Percentiles rank a stretch among this genome's conserved stretches.
These are phyloP conservation scores for Drosophila testacea DNA, from an alignment of 2,888 invertebrate species.

Conservation along the genomic window DNA sequence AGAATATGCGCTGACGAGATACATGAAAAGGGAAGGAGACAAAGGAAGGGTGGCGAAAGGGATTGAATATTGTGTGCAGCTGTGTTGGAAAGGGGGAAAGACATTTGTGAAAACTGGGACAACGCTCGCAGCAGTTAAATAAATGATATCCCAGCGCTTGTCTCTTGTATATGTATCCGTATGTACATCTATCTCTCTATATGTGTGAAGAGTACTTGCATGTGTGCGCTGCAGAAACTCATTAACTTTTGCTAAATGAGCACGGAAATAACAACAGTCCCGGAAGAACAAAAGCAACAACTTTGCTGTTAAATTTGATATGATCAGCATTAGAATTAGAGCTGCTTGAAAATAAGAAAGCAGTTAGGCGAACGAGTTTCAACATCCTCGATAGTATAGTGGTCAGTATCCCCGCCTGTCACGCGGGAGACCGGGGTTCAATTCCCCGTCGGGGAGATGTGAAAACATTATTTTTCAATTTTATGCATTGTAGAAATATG, in stretches of 20 bases:
- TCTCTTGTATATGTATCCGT: conserved; percentile 17
- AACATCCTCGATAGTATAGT: conserved; percentile 71
- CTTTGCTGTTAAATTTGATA: conserved; percentile 38
- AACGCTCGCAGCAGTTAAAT: conserved; percentile 68
- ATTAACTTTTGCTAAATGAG: conserved; percentile 62
- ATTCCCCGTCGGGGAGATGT: conserved; percentile 62
- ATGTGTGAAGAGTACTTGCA: conserved; percentile 8
- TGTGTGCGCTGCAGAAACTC: conserved; percentile 50
- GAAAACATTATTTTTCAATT: not conserved
- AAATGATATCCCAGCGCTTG: conserved; percentile 55
- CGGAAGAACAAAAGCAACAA: conserved; percentile 40
- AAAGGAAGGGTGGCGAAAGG: not conserved
- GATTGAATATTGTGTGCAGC: not conserved
- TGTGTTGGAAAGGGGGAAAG: not conserved
- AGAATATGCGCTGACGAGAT: conserved; percentile 32
- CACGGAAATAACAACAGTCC: conserved; percentile 56
- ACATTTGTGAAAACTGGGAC: conserved; percentile 54
- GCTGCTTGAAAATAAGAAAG: conserved; percentile 6
- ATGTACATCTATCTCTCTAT: conserved; percentile 7
- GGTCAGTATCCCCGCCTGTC: conserved; percentile 73
- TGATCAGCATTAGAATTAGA: conserved; percentile 46
- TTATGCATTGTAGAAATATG: not conserved
- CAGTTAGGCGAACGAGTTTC: not conserved
- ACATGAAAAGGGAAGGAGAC: conserved; percentile 34
- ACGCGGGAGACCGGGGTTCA: conserved; percentile 72